phyloP scores from a whole-genome alignment of 2,113 vertebrate genomes.

The Lepidothrix coronata region DNA sequence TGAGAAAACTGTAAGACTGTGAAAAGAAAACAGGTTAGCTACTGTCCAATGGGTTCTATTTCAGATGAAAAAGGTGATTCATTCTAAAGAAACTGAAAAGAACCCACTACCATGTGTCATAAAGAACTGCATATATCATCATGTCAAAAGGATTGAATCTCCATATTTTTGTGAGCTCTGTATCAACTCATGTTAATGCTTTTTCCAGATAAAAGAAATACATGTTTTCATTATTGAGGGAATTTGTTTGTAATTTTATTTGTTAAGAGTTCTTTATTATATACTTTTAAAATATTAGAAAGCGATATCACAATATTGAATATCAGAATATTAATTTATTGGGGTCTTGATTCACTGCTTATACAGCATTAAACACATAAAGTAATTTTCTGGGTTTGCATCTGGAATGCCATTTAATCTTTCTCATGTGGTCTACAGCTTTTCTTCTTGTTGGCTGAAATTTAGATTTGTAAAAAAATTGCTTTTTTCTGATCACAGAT shows the following conservation, averaged over 20 bases:
- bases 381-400: background rate
- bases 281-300: background rate
- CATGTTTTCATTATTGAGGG: background rate
- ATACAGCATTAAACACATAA: background rate
- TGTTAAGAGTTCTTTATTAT: background rate
- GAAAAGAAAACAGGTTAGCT: conserved; percentile 16
- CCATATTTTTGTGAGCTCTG: background rate
- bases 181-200: background rate
- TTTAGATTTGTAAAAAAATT: background rate
- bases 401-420: background rate
- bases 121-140: background rate
- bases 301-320: background rate
- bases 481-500: background rate
- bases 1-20: background rate
- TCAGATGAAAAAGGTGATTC: conserved; percentile 10
- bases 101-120: background rate
- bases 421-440: background rate
- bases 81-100: background rate
- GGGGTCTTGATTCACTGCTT: background rate
- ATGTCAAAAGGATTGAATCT: background rate
- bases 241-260: background rate
- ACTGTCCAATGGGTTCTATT: conserved; percentile 36
- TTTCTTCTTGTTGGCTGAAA: background rate
- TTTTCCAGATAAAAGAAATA: background rate
- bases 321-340: background rate